phyloP scores from a whole-genome alignment of 1,140 invertebrate species.

The Tetragonula clypearis region DNA sequence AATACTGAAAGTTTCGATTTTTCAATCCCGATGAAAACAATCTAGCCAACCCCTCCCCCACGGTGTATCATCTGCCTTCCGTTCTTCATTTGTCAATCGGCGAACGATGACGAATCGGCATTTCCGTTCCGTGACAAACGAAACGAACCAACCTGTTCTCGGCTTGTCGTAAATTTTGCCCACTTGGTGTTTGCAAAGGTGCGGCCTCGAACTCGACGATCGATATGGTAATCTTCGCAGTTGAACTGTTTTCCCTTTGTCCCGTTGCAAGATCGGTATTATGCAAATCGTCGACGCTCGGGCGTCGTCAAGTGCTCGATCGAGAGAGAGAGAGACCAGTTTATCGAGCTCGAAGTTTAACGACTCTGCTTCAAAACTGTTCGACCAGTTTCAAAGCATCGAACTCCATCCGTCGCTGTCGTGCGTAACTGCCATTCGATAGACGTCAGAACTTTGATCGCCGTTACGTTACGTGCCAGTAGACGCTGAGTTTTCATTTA shows the following conservation, averaged over 20 bases:
- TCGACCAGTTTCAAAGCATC: slow-evolving; percentile 23
- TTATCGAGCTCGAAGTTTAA: slow-evolving; percentile 44
- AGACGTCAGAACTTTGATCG: background rate
- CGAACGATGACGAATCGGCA: too few species aligned
- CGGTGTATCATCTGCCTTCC: background rate
- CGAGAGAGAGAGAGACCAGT: slow-evolving; percentile 15
- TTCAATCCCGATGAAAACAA: too few species aligned
- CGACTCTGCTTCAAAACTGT: slow-evolving; percentile 1
- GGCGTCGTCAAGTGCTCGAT: slow-evolving; percentile 42
- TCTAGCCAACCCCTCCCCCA: too few species aligned
- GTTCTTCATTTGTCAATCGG: background rate
- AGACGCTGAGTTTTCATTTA: too few species aligned
- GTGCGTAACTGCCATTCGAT: background rate
- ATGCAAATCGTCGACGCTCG: slow-evolving; percentile 41
- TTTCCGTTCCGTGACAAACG: background rate
- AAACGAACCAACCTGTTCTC: background rate
- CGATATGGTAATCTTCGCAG: background rate
- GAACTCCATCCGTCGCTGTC: too few species aligned
- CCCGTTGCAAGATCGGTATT: slow-evolving; percentile 35
- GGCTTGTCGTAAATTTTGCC: background rate
- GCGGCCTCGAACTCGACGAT: slow-evolving; percentile 1
- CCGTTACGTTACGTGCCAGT: too few species aligned
- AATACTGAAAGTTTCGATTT: too few species aligned
- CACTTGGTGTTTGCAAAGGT: background rate
- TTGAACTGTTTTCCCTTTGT: slow-evolving; percentile 16